Conservation (phyloP, 2,113 vertebrate species). For the Loxodonta africana region DNA sequence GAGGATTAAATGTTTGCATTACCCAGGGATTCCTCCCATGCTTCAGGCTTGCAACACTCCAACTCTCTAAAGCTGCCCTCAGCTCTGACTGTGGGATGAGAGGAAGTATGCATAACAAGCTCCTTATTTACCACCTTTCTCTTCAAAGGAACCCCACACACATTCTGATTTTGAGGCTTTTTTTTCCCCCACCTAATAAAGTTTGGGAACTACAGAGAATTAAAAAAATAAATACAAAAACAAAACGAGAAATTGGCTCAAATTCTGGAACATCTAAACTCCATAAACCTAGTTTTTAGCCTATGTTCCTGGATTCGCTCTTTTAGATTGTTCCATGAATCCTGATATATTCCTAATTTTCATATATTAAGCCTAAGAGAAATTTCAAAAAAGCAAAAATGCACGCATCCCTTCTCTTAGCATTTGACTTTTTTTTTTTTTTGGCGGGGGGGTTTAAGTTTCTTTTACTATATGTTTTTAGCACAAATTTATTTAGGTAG, state of each 20-base stretch:
- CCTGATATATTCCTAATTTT: neutral
- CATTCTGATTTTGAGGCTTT: neutral
- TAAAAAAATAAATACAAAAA: neutral
- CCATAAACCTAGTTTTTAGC: neutral
- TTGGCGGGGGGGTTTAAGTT: neutral
- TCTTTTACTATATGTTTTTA: neutral
- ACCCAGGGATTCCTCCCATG: too few relatives aligned
- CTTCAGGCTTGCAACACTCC: neutral
- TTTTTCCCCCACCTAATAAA: neutral
- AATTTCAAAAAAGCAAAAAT: neutral
- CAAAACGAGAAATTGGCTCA: neutral
- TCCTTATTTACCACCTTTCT: neutral
- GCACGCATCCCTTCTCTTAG: neutral
- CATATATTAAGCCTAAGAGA: neutral
- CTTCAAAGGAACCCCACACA: neutral
- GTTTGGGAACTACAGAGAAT: neutral
- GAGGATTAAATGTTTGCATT: too few relatives aligned
- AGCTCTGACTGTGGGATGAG: neutral
- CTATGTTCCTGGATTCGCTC: neutral
- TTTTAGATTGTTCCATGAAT: neutral
- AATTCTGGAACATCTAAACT: neutral
- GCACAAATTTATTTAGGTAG: neutral
- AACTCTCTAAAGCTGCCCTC: neutral
- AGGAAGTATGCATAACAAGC: neutral
- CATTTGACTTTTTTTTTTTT: neutral